These are phyloP conservation scores for Paradisaea rubra DNA, from an alignment of 2,113 vertebrate species.

Conservation along the genomic window DNA sequence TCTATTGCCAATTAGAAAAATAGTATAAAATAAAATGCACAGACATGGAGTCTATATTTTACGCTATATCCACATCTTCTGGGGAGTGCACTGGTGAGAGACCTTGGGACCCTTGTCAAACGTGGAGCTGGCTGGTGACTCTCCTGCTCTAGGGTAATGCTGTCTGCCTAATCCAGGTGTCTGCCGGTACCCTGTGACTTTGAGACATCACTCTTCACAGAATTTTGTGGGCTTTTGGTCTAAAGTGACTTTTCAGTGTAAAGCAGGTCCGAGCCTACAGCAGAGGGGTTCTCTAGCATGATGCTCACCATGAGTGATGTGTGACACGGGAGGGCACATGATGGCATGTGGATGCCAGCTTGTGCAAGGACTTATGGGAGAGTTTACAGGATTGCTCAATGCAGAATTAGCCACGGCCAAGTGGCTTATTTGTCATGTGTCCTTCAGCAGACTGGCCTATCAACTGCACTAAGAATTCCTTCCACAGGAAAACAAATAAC, in stretches of 20 bases:
- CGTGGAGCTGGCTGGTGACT: neutral
- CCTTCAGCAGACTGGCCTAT: neutral
- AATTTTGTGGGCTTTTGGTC: neutral
- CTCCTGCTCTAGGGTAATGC: neutral
- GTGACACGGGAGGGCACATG: neutral
- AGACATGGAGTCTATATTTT: neutral
- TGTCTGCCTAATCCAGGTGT: neutral
- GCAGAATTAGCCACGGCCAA: neutral
- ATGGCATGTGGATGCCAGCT: neutral
- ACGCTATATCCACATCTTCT: accelerated
- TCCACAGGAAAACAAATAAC: neutral
- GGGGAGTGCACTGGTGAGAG: neutral
- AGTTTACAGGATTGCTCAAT: neutral
- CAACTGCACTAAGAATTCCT: neutral
- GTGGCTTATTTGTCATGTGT: neutral
- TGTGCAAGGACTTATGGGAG: neutral
- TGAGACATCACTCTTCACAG: neutral
- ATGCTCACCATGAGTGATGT: neutral
- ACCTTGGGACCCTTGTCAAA: no score
- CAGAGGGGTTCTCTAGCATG: neutral
- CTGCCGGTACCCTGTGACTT: neutral
- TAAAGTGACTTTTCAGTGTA: neutral
- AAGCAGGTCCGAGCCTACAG: neutral
- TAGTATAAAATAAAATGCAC: neutral
- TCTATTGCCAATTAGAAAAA: neutral